These are phyloP conservation scores for Elachura formosa DNA, from an alignment of 2,113 vertebrate genomes.

Conservation along the genomic window DNA sequence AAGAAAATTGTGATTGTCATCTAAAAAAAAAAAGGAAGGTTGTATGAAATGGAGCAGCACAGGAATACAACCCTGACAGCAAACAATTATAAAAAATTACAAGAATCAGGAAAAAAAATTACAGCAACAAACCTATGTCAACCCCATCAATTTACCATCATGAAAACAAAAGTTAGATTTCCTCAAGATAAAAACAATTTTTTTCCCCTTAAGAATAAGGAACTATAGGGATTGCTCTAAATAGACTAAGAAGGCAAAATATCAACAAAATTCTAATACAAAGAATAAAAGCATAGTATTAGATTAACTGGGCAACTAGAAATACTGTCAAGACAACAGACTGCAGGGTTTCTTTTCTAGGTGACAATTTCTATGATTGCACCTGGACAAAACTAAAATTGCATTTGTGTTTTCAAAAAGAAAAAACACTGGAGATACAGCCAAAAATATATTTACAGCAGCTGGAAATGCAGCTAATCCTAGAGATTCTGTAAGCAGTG, in stretches of 20 bases:
- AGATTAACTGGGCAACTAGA: not conserved
- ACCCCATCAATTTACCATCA: not conserved
- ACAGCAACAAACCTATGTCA: not conserved
- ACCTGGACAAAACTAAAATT: not conserved
- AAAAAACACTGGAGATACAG: not conserved
- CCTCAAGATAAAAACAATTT: not conserved
- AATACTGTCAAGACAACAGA: not conserved
- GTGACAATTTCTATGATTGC: not conserved
- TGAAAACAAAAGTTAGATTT: not conserved
- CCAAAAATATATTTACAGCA: not conserved
- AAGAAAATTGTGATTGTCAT: slow-evolving; percentile 86
- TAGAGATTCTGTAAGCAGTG: not conserved
- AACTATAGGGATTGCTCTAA: not conserved
- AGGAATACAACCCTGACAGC: not conserved
- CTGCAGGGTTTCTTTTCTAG: not conserved
- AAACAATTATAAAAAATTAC: not conserved
- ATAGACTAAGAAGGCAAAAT: not conserved
- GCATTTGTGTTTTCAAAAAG: not conserved
- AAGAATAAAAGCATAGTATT: not conserved
- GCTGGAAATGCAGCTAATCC: not conserved
- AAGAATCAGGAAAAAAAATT: not conserved
- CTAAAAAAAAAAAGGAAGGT: slow-evolving; percentile 69
- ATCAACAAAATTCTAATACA: not conserved
- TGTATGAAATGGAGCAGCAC: not conserved
- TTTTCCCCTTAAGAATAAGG: not conserved